A percentile compares a stretch with the other conserved stretches of the same genome.
phyloP scores from a whole-genome alignment of 2,888 invertebrate species.

The Ophion ventricosus region DNA sequence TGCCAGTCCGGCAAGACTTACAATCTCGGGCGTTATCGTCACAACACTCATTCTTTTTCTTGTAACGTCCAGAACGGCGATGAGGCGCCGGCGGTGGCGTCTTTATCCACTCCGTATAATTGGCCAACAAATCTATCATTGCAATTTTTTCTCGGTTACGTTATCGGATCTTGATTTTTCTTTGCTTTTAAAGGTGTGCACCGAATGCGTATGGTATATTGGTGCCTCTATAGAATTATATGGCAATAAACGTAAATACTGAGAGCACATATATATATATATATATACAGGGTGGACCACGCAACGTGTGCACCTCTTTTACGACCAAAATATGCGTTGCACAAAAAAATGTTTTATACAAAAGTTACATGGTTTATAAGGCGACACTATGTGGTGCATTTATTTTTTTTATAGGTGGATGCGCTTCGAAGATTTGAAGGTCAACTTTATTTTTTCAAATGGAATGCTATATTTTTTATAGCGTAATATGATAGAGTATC shows the following conservation, averaged over 20 bases:
- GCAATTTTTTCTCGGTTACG: constrained; percentile 70
- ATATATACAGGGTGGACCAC: not conserved
- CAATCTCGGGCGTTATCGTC: constrained; percentile 82
- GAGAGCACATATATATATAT: constrained; percentile 30
- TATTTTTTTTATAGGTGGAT: too few relatives aligned
- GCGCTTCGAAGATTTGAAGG: too few relatives aligned
- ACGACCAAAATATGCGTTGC: too few relatives aligned
- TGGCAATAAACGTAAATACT: constrained; percentile 35
- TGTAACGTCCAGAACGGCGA: constrained; percentile 81
- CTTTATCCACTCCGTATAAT: constrained; percentile 81
- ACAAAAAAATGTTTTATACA: too few relatives aligned
- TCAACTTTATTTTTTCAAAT: too few relatives aligned
- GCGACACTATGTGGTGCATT: too few relatives aligned
- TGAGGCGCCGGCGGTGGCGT: constrained; percentile 75
- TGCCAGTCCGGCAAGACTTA: constrained; percentile 78
- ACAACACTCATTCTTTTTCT: constrained; percentile 83
- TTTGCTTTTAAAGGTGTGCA: constrained; percentile 3
- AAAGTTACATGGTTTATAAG: too few relatives aligned
- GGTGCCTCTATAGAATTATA: constrained; percentile 15
- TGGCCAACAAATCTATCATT: constrained; percentile 78
- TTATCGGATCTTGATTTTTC: constrained; percentile 36
- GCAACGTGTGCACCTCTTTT: too few relatives aligned
- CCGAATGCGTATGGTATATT: constrained; percentile 7
- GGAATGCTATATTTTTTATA: too few relatives aligned
- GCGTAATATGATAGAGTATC: too few relatives aligned